Evolutionary conservation across 2,797 vertebrate species (phyloP).

Genomic region (Alca torda): DNA sequence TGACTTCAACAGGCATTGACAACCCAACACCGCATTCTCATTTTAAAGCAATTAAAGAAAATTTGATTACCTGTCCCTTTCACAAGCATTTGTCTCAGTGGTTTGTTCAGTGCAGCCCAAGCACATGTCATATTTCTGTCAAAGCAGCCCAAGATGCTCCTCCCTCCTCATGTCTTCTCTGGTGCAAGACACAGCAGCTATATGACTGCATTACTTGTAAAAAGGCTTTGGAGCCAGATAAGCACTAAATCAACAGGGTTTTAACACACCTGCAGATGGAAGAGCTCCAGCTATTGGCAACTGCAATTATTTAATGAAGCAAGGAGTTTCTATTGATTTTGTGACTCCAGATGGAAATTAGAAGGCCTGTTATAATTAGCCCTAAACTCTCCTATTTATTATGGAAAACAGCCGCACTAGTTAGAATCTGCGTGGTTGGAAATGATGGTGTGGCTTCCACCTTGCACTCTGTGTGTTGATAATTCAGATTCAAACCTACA

Average conservation of each 20-base stretch:
- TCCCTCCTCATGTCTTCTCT: not conserved
- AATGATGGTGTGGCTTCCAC: not conserved
- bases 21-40: not conserved
- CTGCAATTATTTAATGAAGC: conserved; percentile 58
- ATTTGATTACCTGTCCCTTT: not conserved
- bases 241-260: not conserved
- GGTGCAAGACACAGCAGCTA: not conserved
- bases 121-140: not conserved
- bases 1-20: not conserved
- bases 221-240: not conserved
- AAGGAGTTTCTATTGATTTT: conserved; percentile 53
- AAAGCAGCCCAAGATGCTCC: not conserved
- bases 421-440: not conserved
- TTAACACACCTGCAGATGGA: not conserved
- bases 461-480: not conserved
- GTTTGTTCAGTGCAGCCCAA: not conserved
- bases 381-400: conserved; percentile 31
- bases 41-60: not conserved
- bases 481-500: not conserved
- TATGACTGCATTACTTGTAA: not conserved
- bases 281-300: conserved; percentile 1
- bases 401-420: not conserved
- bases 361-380: conserved; percentile 47
- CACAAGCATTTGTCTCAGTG: not conserved
- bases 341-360: conserved; percentile 47